Evolutionary conservation across 2,797 vertebrate genomes (phyloP).

Genomic region (Lepus oiostolus): DNA sequence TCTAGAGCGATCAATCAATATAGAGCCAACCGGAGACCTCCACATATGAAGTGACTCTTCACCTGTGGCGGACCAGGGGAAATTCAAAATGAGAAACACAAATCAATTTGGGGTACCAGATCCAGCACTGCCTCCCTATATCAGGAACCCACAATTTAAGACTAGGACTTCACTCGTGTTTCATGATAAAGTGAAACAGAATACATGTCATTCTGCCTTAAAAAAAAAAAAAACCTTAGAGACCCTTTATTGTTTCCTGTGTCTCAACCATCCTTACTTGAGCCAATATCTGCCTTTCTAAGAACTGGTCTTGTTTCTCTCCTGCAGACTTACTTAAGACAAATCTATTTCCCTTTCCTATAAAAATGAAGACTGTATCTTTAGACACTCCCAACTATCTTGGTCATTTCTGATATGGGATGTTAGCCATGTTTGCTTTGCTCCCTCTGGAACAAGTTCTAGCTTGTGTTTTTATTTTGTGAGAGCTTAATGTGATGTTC

Average conservation of each 20-base stretch:
- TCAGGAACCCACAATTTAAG: neutral
- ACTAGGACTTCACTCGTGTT: neutral
- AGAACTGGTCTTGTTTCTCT: neutral
- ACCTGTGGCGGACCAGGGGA: neutral
- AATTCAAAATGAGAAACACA: slow-evolving; percentile 20
- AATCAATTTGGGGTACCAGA: neutral
- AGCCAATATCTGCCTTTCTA: neutral
- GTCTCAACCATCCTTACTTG: neutral
- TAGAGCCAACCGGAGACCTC: neutral
- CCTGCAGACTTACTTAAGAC: neutral
- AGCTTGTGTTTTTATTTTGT: neutral
- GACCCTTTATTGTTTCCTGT: neutral
- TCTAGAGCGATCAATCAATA: neutral
- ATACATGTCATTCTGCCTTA: neutral
- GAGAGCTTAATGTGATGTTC: neutral
- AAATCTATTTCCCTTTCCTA: neutral
- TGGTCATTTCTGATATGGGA: neutral
- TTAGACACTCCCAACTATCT: neutral
- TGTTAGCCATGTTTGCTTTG: neutral
- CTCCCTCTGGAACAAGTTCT: slow-evolving; percentile 5
- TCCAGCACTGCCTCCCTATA: neutral
- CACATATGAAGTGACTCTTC: neutral
- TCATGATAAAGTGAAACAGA: neutral
- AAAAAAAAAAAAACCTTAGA: neutral
- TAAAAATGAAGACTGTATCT: neutral